Evolutionary conservation across 2,888 invertebrate genomes (phyloP).

Genomic region (Drosophila hawaiiensis): DNA sequence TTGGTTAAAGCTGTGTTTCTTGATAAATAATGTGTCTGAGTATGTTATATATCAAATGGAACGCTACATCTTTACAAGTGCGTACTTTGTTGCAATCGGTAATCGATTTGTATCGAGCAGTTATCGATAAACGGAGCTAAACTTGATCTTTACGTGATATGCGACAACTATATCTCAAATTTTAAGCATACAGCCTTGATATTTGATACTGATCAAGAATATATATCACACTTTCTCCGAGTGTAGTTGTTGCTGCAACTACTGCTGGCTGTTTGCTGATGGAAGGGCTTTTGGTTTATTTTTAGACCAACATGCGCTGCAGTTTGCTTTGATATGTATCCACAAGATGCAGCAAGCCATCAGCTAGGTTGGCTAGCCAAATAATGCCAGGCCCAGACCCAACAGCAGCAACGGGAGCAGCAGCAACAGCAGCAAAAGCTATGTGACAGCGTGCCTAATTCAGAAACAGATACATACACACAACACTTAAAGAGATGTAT

Average conservation of each 20-base stretch:
- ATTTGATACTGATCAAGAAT: not conserved
- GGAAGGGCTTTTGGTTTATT: conserved; percentile 75
- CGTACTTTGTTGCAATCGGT: no score
- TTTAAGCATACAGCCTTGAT: no score
- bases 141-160: no score
- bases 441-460: conserved; percentile 66
- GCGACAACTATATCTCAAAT: no score
- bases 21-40: not conserved
- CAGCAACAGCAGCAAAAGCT: conserved; percentile 17
- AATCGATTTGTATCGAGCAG: no score
- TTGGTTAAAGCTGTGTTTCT: no score
- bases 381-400: conserved; percentile 37
- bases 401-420: conserved; percentile 15
- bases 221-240: not conserved
- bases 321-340: conserved; percentile 75
- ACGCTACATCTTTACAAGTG: no score
- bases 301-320: conserved; percentile 60
- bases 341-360: conserved; percentile 45
- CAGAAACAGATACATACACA: conserved; percentile 42
- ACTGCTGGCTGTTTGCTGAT: conserved; percentile 46
- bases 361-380: conserved; percentile 28
- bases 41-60: no score
- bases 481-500: not conserved
- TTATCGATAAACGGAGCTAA: no score
- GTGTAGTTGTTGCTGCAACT: conserved; percentile 34